Evolutionary conservation across 2,888 invertebrate genomes (phyloP), one percentile per base, ranked within the genome.

Genomic region (Leptopilina drosophilae): DNA sequence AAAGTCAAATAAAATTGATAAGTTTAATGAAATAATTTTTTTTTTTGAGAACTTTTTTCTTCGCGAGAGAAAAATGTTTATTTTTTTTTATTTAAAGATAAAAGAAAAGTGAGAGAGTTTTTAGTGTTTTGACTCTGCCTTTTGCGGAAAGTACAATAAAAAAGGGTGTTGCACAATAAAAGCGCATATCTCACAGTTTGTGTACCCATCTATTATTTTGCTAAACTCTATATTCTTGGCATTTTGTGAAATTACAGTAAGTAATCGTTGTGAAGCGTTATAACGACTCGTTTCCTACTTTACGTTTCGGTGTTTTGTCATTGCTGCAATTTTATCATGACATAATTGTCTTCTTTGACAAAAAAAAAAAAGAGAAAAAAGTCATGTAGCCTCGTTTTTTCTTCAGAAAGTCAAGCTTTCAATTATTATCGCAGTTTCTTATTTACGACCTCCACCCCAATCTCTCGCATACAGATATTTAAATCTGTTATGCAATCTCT

Each of bases 211-310:
- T 33, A 73, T 73, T 83, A 83, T 83, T 82, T 83, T 82, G 76
- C 77, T 66, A 80, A 80, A 81, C 67, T 82, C 81, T 79, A 80
- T 80, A 56, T 79, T 80, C 80, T 73, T 46, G 79, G 66, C 84
- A 83, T 86, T 87, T 84, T 83, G 83, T 83, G 82, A 88, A 88
- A 88, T 88, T 87, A 86, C 84, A 85, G 86, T 49, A 49, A 42
- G 49, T 85, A 88, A 88, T 87, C 86, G 85, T 81, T 77, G 81
- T 77, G 83, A 78, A 84, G 69, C 83, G 78, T 80, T 80, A 85
- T 89, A 90, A 90, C 88, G 87, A 90, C 88, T 87, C 87, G 86
- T 85, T 90, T 90, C 89, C 89, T 90, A 89, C 89, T 90, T 89
- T 87, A 83, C 84, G 85, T 85, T 86, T 86, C 84, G 85, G 82